A percentile compares a stretch with the other conserved stretches of the same genome.
Conservation (phyloP, 2,888 invertebrate genomes). For the Balanococcus diminutus region DNA sequence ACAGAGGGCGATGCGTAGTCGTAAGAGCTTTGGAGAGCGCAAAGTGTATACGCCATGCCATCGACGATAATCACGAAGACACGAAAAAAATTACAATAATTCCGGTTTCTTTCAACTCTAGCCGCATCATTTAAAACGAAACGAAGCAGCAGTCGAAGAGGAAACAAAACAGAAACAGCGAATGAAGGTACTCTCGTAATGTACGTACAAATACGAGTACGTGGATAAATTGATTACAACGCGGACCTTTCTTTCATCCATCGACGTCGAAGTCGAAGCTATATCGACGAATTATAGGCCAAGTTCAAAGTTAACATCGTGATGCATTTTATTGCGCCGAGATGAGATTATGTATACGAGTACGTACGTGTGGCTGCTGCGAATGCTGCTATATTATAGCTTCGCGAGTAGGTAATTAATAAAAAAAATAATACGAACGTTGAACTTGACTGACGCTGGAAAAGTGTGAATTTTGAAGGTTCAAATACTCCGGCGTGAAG, state of each 20-base stretch:
- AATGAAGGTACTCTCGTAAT: not conserved
- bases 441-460: not conserved
- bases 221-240: conserved; percentile 30
- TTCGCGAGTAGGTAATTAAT: conserved; percentile 28
- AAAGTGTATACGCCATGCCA: not conserved
- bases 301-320: conserved; percentile 29
- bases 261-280: not conserved
- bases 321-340: conserved; percentile 11
- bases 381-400: not conserved
- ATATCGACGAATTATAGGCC: conserved; percentile 37
- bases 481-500: not conserved
- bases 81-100: conserved; percentile 15
- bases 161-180: too few species aligned
- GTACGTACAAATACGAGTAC: too few species aligned
- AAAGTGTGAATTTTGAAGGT: not conserved
- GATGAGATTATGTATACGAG: not conserved
- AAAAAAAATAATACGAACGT: conserved; percentile 24
- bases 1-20: too few species aligned
- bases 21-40: too few species aligned
- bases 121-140: not conserved
- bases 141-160: not conserved
- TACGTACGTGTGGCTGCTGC: not conserved
- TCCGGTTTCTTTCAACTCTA: not conserved
- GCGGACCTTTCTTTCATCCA: not conserved
- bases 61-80: not conserved